A percentile compares a stretch with the other conserved stretches of the same genome.
Evolutionary conservation across 1,140 invertebrate species (phyloP).

Genomic region (Ectropis grisescens): DNA sequence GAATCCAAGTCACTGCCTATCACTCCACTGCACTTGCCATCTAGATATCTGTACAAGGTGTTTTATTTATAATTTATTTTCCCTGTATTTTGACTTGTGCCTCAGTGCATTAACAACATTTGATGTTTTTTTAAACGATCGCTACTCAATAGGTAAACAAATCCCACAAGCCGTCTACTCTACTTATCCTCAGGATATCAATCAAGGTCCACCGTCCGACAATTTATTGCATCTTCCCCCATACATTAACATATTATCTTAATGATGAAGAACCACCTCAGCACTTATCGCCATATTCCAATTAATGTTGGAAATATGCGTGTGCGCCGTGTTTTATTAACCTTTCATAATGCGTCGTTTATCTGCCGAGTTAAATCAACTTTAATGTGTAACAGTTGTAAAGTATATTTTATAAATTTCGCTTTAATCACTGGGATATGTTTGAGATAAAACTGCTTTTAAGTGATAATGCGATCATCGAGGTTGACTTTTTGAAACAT

Average conservation of each 20-base stretch:
- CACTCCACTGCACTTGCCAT: no score
- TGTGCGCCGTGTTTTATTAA: slow-evolving; percentile 30
- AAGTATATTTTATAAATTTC: slow-evolving; percentile 15
- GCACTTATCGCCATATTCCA: slow-evolving; percentile 38
- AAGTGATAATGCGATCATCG: no score
- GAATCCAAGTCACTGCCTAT: no score
- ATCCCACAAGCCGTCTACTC: no score
- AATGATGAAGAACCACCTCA: slow-evolving; percentile 31
- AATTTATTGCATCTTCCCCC: slow-evolving; percentile 26
- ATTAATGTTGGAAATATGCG: slow-evolving; percentile 40
- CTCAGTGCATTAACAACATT: no score
- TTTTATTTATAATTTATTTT: no score
- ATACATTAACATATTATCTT: slow-evolving; percentile 40
- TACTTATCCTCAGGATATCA: slow-evolving; percentile 22
- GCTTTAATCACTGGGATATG: slow-evolving; percentile 8
- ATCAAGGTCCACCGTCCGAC: slow-evolving; percentile 17
- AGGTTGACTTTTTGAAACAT: no score
- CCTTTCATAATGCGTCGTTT: slow-evolving; percentile 30
- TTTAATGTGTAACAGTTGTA: slow-evolving; percentile 24
- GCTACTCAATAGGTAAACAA: no score
- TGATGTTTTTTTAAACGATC: no score
- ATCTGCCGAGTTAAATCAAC: slow-evolving; percentile 25
- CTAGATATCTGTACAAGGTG: no score
- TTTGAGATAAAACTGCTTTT: slow-evolving; percentile 5
- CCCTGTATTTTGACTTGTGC: no score